A percentile compares a stretch with the other conserved stretches of the same genome.
Evolutionary conservation across 2,113 vertebrate genomes (phyloP).

Genomic region (Microcebus tavaratra): DNA sequence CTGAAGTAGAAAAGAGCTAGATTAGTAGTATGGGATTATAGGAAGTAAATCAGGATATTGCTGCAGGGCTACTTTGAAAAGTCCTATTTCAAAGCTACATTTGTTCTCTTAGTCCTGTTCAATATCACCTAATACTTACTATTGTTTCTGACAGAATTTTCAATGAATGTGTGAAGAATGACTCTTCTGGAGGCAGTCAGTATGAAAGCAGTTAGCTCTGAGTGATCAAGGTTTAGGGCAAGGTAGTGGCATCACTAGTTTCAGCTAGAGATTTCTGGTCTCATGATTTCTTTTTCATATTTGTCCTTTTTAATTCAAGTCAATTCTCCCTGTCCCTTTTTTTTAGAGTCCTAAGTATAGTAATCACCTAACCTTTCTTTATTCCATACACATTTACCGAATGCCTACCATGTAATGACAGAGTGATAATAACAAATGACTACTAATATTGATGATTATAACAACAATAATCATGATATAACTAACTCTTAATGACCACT

Average conservation of each 20-base stretch:
- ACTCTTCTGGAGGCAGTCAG: neutral
- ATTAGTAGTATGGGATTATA: neutral
- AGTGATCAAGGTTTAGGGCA: neutral
- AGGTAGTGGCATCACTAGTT: neutral
- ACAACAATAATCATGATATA: neutral
- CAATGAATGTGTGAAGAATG: neutral
- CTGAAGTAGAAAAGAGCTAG: neutral
- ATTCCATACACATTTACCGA: neutral
- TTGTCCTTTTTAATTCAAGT: neutral
- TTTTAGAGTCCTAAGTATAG: neutral
- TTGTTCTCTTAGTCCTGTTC: neutral
- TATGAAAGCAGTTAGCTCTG: neutral
- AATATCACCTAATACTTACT: neutral
- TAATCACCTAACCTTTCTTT: neutral
- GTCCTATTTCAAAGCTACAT: neutral
- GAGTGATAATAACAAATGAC: neutral
- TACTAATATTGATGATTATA: neutral
- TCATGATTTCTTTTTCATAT: neutral
- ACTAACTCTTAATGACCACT: neutral
- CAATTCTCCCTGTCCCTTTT: neutral
- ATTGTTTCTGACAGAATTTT: neutral
- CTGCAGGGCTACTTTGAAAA: neutral
- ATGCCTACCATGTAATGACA: neutral
- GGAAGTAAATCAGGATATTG: neutral
- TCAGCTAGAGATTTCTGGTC: neutral